Base-by-base conservation (phyloP, 1,140 invertebrate genomes). In the Apis mellifera region DNA sequence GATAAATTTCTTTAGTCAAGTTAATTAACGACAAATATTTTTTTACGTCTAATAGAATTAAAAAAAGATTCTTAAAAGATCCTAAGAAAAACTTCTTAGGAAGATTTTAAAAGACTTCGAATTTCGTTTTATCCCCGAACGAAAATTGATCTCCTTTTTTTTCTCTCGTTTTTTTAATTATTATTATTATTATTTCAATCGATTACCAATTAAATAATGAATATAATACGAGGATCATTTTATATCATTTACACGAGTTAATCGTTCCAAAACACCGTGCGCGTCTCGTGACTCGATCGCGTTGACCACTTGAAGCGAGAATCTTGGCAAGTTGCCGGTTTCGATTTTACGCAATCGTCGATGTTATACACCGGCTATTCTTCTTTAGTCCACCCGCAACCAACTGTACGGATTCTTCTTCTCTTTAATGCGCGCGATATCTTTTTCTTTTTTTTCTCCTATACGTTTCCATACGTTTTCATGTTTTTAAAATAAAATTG, bases 311-410 rank as follows among this genome's bases (percentile, higher is more conserved):
- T 57, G 32, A 42, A 42, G 19, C 64, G 54, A 70, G 78, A 62
- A 59, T 82, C 65, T 84, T 84, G 83, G 83, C 83, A 82, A 26
- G n/a, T 21, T 15, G 83, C 71, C 83, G 54, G 21, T 60, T 75
- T 75, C 52, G 23, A 54, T 70, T 82, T 84, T 82, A 65, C 83
- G 83, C 83, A 84, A 84, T 82, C 65, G 15, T 2, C 72, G 15
- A 23, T n/a, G 83, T 32, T 75, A 52, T 71, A 62, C 65, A 26
- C 62, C 50, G 7, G n/a, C 42, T 50, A 80, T 84, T 84, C 50
- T 84, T 68, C 54, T 69, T 65, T 15, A 17, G 62, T 4, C n/a
- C 60, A 72, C 77, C 23, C 77, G 70, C 69, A 57, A 81, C n/a
- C 52, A 19, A 42, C 77, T 42, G 17, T n/a, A 66, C 12, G 50